A percentile compares a stretch with the other conserved stretches of the same genome.
Evolutionary conservation across 2,888 invertebrate species (phyloP).

Genomic region (Drosophila hamatofila): DNA sequence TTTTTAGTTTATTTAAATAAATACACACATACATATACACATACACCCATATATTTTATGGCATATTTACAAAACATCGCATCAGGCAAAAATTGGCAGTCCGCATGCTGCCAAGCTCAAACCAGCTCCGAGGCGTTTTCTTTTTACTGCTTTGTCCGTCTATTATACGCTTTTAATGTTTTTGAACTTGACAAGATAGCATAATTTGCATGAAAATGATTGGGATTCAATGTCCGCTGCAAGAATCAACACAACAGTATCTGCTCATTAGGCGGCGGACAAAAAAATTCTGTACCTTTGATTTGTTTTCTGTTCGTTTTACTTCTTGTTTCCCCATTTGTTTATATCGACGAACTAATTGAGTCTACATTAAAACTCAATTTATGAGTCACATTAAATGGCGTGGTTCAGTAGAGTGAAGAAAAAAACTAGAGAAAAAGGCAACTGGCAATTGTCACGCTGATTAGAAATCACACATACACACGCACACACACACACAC

Average conservation of each 20-base stretch:
- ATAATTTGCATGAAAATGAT: constrained; percentile 73
- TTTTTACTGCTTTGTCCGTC: constrained; percentile 42
- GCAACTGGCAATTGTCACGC: constrained; percentile 25
- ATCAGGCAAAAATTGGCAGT: constrained; percentile 35
- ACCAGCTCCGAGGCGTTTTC: constrained; percentile 24
- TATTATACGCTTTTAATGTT: constrained; percentile 72
- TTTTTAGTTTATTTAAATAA: constrained; percentile 32
- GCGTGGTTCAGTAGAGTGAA: constrained; percentile 19
- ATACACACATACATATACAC: constrained; percentile 6
- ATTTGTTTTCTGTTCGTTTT: constrained; percentile 13
- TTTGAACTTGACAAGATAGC: constrained; percentile 72
- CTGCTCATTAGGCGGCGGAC: constrained; percentile 42
- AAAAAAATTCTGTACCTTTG: constrained; percentile 44
- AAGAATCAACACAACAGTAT: constrained; percentile 46
- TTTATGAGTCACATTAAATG: constrained; percentile 54
- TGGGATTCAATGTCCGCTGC: constrained; percentile 35
- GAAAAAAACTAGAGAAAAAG: constrained; percentile 14
- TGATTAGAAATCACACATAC: constrained; percentile 67
- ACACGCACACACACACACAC: constrained; percentile 22
- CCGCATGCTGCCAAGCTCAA: constrained; percentile 1
- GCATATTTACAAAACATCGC: constrained; percentile 45
- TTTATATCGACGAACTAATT: constrained; percentile 37
- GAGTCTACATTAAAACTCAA: constrained; percentile 75
- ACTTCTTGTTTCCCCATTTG: constrained; percentile 19
- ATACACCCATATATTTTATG: constrained; percentile 19